Evolutionary conservation across 2,797 vertebrate species (phyloP).

Genomic region (Oreochromis mossambicus): DNA sequence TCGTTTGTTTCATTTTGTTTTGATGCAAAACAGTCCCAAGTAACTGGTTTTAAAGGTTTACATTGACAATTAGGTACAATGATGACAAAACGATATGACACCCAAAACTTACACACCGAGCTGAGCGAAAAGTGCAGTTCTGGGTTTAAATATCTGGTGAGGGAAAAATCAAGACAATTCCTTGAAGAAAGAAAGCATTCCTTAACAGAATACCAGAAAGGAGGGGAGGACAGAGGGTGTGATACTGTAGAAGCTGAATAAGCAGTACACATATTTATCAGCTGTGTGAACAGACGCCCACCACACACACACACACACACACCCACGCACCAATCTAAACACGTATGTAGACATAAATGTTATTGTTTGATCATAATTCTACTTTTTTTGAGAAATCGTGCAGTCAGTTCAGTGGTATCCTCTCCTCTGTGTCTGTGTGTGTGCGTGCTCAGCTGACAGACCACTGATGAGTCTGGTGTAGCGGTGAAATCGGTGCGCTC

Average conservation of each 20-base stretch:
- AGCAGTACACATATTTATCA: slow-evolving; percentile 19
- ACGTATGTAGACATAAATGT: background rate
- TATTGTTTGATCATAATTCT: background rate
- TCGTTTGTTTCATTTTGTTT: background rate
- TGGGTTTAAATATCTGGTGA: background rate
- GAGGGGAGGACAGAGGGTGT: background rate
- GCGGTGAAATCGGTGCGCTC: background rate
- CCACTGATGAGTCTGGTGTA: background rate
- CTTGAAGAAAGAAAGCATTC: background rate
- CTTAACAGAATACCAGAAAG: slow-evolving; percentile 1
- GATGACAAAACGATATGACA: background rate
- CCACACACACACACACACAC: background rate
- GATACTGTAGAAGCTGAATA: slow-evolving; percentile 19
- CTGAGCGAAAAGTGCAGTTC: background rate
- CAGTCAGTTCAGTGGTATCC: background rate
- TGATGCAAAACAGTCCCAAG: background rate
- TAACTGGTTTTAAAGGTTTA: background rate
- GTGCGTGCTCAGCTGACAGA: background rate
- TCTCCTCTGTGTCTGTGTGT: background rate
- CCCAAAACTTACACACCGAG: background rate
- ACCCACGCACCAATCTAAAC: background rate
- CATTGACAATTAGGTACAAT: background rate
- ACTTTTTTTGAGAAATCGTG: background rate
- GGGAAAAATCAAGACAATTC: background rate
- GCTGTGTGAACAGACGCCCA: background rate